Evolutionary conservation across 2,888 invertebrate species (phyloP).

Genomic region (Pristionchus arcanus): DNA sequence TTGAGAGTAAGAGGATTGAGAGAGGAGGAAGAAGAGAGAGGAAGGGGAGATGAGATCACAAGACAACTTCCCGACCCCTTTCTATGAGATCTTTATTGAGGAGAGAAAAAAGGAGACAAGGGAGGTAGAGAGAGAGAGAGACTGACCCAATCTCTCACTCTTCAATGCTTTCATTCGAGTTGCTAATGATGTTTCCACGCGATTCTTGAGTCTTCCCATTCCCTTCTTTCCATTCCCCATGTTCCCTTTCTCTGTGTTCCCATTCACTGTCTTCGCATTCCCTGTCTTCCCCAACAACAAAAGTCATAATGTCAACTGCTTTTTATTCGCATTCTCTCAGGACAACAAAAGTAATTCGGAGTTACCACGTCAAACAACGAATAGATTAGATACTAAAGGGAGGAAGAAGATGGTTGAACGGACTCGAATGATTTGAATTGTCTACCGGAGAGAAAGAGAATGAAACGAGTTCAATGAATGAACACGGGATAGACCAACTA

Average conservation of each 20-base stretch:
- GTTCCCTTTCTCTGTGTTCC: not conserved
- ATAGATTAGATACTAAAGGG: slow-evolving; percentile 24
- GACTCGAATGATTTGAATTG: slow-evolving; percentile 19
- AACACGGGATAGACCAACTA: slow-evolving; percentile 24
- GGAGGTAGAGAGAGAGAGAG: not conserved
- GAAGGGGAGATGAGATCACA: not conserved
- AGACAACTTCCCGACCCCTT: not conserved
- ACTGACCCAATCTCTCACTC: not conserved
- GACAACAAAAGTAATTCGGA: slow-evolving; percentile 30
- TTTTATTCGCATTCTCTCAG: slow-evolving; percentile 47
- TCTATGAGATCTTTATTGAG: not conserved
- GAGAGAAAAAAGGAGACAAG: not conserved
- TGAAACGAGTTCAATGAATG: not conserved
- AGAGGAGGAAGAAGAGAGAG: not conserved
- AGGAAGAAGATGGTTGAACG: not conserved
- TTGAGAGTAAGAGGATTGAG: not conserved
- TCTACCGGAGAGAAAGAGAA: slow-evolving; percentile 40
- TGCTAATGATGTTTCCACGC: not conserved
- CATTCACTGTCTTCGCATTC: not conserved
- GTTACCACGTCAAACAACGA: slow-evolving; percentile 32
- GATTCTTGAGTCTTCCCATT: not conserved
- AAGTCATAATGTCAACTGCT: slow-evolving; percentile 36
- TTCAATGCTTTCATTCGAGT: not conserved
- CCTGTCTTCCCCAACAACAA: not conserved
- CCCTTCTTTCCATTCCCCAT: not conserved